These are phyloP conservation scores for Dendroctonus valens DNA, from an alignment of 1,140 invertebrate genomes.

Conservation along the genomic window DNA sequence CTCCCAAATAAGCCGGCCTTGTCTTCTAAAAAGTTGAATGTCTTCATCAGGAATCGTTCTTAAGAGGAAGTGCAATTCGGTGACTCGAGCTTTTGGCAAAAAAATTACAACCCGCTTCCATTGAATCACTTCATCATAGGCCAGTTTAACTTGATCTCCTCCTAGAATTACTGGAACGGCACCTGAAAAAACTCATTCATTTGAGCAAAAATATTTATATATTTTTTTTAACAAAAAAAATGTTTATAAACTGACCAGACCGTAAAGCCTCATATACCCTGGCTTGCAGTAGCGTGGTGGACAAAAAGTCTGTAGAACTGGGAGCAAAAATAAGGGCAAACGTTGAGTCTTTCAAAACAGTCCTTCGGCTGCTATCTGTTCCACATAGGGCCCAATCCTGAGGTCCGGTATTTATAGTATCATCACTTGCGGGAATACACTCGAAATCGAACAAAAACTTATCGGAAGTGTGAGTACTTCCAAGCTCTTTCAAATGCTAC, in stretches of 20 bases:
- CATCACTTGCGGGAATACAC: conserved; percentile 71
- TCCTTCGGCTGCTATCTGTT: conserved; percentile 68
- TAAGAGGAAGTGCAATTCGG: conserved; percentile 92
- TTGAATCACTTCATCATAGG: conserved; percentile 86
- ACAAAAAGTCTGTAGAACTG: conserved; percentile 62
- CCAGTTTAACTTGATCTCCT: conserved; percentile 70
- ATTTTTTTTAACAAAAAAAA: too few species aligned
- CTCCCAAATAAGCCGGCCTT: conserved; percentile 88
- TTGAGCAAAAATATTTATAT: neutral
- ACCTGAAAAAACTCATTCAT: conserved; percentile 48
- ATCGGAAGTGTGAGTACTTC: conserved; percentile 62
- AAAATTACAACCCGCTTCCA: conserved; percentile 81
- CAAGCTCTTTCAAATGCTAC: conserved; percentile 64
- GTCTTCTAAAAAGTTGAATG: conserved; percentile 77
- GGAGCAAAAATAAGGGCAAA: conserved; percentile 84
- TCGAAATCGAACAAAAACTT: conserved; percentile 78
- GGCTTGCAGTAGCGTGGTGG: conserved; percentile 76
- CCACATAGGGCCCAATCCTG: conserved; percentile 84
- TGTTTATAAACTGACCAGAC: conserved; percentile 53
- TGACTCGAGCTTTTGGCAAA: conserved; percentile 82
- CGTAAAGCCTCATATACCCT: conserved; percentile 84
- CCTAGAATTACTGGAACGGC: conserved; percentile 90
- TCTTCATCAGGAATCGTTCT: conserved; percentile 85
- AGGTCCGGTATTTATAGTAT: conserved; percentile 58
- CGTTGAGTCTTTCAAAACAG: conserved; percentile 79